Evolutionary conservation across 2,113 vertebrate genomes (phyloP), one percentile per base, ranked within the genome.

Genomic region (Rhinopomastus cyanomelas): DNA sequence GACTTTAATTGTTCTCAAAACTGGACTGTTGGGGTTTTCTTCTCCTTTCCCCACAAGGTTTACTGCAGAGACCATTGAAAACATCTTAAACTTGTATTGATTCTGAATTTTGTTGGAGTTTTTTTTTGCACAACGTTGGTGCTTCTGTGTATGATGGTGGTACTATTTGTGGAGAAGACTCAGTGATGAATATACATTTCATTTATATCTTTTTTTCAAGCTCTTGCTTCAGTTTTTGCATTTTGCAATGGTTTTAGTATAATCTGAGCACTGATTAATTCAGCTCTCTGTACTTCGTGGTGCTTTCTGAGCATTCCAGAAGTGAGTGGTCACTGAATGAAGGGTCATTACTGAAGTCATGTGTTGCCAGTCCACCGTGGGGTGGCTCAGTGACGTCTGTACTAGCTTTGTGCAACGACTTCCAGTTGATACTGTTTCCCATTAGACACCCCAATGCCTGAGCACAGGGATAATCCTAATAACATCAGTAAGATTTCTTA

Each of bases 31-130:
- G 12, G 12, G 7, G 4, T 5, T 21, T 3, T 25, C 3, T 6
- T 16, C 8, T 8, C 3, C 5, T 15, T 37, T 13, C 2, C 3
- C 11, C 4, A 12, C 0, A 0, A 36, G 3, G 1, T 53, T 83
- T 26, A 46, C 1, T 64, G 9, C 34, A 5, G 27, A 77, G 13
- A 55, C 2, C 2, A 22, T n/a, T n/a, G n/a, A n/a, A n/a, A n/a
- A n/a, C n/a, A n/a, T 9, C 9, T 30, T 27, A 4, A 1, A 16
- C n/a, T 67, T 1, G 0, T 59, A 4, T 44, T 64, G 17, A 25
- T 36, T 68, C 16, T 68, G 46, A 17, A 13, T 27, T 72, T 56
- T 32, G 17, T 12, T 21, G 17, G 15, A 1, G 2, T 18, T 39
- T 11, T 55, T 69, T 55, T 65, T 27, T 73, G 4, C 17, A 12